These are phyloP conservation scores for Calypte anna DNA, from an alignment of 2,113 vertebrate genomes.

Conservation along the genomic window DNA sequence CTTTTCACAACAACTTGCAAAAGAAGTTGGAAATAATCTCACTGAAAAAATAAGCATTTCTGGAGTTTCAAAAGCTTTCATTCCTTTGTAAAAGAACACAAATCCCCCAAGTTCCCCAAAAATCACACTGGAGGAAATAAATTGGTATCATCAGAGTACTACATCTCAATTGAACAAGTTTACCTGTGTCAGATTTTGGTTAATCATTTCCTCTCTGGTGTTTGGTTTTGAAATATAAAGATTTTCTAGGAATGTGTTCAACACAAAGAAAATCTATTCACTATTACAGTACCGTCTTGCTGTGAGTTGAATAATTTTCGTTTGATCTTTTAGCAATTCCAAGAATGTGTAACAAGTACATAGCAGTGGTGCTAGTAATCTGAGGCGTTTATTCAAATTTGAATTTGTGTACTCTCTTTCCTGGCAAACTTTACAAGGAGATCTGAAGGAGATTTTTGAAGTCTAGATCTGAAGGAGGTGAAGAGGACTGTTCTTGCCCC, in stretches of 20 bases:
- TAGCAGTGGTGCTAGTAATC: not conserved
- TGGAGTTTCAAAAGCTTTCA: not conserved
- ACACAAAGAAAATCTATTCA: not conserved
- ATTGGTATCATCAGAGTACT: not conserved
- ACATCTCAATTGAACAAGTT: not conserved
- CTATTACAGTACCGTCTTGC: not conserved
- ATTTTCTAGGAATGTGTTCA: not conserved
- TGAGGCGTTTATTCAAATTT: not conserved
- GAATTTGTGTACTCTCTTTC: not conserved
- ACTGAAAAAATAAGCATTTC: not conserved
- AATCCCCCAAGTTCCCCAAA: not conserved
- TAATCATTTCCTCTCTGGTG: not conserved
- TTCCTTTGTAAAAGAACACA: accelerated
- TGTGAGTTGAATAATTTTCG: not conserved
- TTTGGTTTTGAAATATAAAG: not conserved
- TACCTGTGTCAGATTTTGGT: not conserved
- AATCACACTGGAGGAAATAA: not conserved
- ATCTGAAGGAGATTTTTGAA: not conserved
- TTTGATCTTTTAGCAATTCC: conserved; percentile 55
- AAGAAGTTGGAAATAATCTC: not conserved
- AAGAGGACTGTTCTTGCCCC: not conserved
- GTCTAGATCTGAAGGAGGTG: not conserved
- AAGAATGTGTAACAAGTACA: conserved; percentile 39
- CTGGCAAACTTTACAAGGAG: not conserved
- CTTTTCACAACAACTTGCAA: not conserved